Evolutionary conservation across 2,113 vertebrate genomes (phyloP).

Genomic region (Meles meles): DNA sequence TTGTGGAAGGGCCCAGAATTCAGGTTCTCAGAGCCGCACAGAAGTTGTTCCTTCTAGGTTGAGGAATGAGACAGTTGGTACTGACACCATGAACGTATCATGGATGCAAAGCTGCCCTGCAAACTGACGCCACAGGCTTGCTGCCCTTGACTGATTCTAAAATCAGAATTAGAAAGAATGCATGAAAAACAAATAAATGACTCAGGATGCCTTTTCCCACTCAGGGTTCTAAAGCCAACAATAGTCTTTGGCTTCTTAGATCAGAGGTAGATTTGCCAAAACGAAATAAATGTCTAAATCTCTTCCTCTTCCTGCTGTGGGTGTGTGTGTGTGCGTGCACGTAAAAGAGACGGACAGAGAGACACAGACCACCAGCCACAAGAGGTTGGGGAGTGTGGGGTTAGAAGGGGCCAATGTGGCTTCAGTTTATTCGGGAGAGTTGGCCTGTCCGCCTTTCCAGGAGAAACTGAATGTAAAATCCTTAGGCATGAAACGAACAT

Average conservation of each 20-base stretch:
- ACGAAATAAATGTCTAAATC: background rate
- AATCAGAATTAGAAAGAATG: background rate
- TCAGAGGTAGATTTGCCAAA: background rate
- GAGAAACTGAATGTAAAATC: background rate
- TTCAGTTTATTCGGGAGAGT: background rate
- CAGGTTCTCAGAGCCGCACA: background rate
- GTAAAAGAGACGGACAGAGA: background rate
- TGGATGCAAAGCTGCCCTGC: background rate
- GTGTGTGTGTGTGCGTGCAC: background rate
- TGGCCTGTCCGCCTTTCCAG: background rate
- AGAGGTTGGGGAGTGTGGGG: accelerated
- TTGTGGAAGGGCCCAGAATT: background rate
- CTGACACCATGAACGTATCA: background rate
- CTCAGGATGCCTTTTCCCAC: background rate
- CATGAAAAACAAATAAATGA: background rate
- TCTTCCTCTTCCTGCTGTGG: background rate
- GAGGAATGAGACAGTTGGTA: background rate
- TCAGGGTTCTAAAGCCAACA: background rate
- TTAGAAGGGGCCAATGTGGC: background rate
- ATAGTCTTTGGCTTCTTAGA: background rate
- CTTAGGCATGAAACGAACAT: background rate
- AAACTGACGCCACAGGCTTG: background rate
- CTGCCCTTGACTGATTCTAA: background rate
- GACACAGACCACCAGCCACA: background rate
- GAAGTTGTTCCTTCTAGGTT: background rate